phyloP scores from a whole-genome alignment of 2,113 vertebrate species.

The Burhinus bistriatus region DNA sequence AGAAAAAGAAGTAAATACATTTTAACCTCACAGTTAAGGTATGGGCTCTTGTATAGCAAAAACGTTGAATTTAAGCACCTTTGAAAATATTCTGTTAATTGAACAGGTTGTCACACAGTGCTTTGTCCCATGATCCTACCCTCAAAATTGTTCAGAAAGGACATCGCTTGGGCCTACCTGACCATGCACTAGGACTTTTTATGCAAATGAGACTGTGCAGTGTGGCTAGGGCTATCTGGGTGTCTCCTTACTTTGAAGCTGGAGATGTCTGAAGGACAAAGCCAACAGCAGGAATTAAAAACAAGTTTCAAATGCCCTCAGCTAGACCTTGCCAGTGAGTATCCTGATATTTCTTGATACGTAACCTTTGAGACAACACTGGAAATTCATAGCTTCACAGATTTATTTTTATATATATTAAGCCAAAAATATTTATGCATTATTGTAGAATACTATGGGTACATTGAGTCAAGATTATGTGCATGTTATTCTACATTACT shows the following conservation, averaged over 20 bases:
- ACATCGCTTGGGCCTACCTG: neutral
- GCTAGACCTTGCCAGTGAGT: neutral
- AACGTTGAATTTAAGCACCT: neutral
- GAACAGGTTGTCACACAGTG: neutral
- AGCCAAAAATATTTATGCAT: too few relatives aligned
- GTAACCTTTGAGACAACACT: neutral
- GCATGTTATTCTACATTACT: neutral
- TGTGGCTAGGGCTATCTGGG: neutral
- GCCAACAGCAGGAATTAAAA: neutral
- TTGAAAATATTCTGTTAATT: neutral
- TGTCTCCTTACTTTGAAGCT: neutral
- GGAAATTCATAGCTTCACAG: neutral
- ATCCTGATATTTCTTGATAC: neutral
- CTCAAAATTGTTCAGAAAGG: neutral
- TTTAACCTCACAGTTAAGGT: neutral
- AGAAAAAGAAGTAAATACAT: neutral
- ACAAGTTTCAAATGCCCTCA: neutral
- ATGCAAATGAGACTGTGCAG: neutral
- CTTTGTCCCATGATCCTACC: neutral
- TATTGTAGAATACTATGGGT: neutral
- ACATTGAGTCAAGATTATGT: neutral
- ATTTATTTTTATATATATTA: neutral
- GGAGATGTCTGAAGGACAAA: neutral
- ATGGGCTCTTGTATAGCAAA: neutral
- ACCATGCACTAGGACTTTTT: neutral